Percentiles rank a stretch among this genome's conserved stretches.
phyloP scores from a whole-genome alignment of 2,888 invertebrate genomes.

The Cybosia mesomella region DNA sequence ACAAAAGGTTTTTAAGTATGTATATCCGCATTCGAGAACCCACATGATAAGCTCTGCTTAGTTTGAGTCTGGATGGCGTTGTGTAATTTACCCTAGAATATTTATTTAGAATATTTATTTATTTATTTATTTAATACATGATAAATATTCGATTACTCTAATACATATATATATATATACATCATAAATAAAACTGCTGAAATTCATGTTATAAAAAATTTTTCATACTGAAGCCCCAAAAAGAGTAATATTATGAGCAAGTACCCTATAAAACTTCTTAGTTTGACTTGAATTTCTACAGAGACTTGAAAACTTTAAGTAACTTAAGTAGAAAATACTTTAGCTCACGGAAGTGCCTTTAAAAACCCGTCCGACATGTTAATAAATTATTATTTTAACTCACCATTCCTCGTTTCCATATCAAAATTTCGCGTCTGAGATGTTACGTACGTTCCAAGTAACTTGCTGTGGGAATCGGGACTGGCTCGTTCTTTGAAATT shows the following conservation, averaged over 20 bases:
- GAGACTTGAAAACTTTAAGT: slow-evolving; percentile 2
- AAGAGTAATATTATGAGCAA: slow-evolving; percentile 1
- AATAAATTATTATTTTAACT: slow-evolving; percentile 49
- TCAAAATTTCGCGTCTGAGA: slow-evolving; percentile 40
- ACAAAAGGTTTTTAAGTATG: too few relatives aligned
- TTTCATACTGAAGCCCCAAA: not conserved
- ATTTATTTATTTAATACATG: too few relatives aligned
- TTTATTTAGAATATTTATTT: too few relatives aligned
- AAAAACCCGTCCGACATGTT: slow-evolving; percentile 30
- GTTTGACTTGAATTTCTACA: too few relatives aligned
- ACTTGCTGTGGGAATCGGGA: slow-evolving; percentile 39
- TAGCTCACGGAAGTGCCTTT: slow-evolving; percentile 6
- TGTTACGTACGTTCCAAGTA: slow-evolving; percentile 32
- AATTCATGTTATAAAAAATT: not conserved
- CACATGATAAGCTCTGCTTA: too few relatives aligned
- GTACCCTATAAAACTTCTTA: not conserved
- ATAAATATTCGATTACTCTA: too few relatives aligned
- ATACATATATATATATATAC: too few relatives aligned
- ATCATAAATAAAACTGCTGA: not conserved
- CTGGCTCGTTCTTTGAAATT: slow-evolving; percentile 46
- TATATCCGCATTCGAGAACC: too few relatives aligned
- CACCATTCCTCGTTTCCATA: slow-evolving; percentile 35
- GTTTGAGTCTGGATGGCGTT: too few relatives aligned
- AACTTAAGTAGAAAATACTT: slow-evolving; percentile 13
- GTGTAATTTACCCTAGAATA: too few relatives aligned